Evolutionary conservation across 1,140 invertebrate species (phyloP).

Genomic region (Achroia grisella): DNA sequence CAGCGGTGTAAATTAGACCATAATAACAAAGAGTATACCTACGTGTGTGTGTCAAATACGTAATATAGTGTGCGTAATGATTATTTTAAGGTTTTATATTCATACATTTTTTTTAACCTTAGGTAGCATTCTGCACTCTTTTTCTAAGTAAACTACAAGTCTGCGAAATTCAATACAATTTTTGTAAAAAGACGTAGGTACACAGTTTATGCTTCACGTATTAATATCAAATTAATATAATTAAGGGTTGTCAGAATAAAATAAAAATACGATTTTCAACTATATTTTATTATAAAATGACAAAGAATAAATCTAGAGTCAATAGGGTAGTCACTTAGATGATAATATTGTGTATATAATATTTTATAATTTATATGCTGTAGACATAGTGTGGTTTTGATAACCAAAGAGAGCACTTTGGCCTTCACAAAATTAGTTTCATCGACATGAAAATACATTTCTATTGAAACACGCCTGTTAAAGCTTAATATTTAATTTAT

Average conservation of each 20-base stretch:
- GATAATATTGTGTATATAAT: slow-evolving; percentile 60
- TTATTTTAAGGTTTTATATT: too few relatives aligned
- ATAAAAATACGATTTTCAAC: slow-evolving; percentile 48
- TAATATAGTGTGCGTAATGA: too few relatives aligned
- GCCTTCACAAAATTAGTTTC: slow-evolving; percentile 49
- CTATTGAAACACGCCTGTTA: slow-evolving; percentile 47
- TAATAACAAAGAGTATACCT: too few relatives aligned
- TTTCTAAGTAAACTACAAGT: too few relatives aligned
- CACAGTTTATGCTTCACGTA: too few relatives aligned
- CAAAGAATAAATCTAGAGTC: slow-evolving; percentile 72
- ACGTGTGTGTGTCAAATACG: too few relatives aligned
- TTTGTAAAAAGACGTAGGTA: too few relatives aligned
- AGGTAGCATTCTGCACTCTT: too few relatives aligned
- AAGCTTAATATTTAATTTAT: slow-evolving; percentile 36
- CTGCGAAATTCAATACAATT: too few relatives aligned
- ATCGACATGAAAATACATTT: slow-evolving; percentile 56
- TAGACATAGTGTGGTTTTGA: slow-evolving; percentile 31
- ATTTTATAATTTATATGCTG: slow-evolving; percentile 52
- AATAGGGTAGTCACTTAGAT: slow-evolving; percentile 67
- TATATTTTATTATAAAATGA: slow-evolving; percentile 73
- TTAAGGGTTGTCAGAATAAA: slow-evolving; percentile 16
- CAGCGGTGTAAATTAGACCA: too few relatives aligned
- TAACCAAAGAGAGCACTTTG: slow-evolving; percentile 10
- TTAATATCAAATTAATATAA: not conserved
- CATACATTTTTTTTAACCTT: too few relatives aligned